Evolutionary conservation across 2,113 vertebrate genomes (phyloP), one percentile per base, ranked within the genome.

Genomic region (Mus pahari): DNA sequence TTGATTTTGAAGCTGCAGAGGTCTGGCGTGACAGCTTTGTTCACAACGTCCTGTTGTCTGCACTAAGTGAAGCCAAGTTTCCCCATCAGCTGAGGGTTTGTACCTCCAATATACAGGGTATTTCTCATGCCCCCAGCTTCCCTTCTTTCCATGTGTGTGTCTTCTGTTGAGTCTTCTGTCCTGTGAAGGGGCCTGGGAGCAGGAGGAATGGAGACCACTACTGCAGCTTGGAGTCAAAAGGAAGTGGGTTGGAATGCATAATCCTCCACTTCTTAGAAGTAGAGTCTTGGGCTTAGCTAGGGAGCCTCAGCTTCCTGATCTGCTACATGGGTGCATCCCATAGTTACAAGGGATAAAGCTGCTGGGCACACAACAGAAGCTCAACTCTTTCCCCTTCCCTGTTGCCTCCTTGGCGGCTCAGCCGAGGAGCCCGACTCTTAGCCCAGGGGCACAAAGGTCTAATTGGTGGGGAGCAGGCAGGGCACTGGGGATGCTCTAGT

Each of bases 301-400:
- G 31, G 22, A 90, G 48, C 89, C 92, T 93, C 64, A 26, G 48
- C 79, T 68, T 95, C 79, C 73, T 95, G 71, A 4, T 39, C 81
- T 86, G 88, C 78, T 94, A 83, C 53, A 53, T 74, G 77, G 60
- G 66, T 66, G 48, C 22, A 14, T 91, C 66, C 82, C 50, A 33
- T 81, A 96, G 45, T 81, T 92, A 82, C 17, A 28, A 33, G 73
- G 39, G 89, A 64, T 81, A 77, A 92, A 97, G 86, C 91, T n/a
- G 42, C 87, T 95, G 36, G 74, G 75, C 58, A 79, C 5, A 48
- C 74, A 75, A 74, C 78, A 90, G 94, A 86, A 81, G 84, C 86
- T 90, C 84, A 81, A 19, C 73, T 82, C 42, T 92, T 91, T 39
- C 68, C 84, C 66, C 7, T n/a, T 53, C 96, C 94, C 91, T 64